phyloP scores from a whole-genome alignment of 2,888 invertebrate species.

The Lomographa bimaculata region DNA sequence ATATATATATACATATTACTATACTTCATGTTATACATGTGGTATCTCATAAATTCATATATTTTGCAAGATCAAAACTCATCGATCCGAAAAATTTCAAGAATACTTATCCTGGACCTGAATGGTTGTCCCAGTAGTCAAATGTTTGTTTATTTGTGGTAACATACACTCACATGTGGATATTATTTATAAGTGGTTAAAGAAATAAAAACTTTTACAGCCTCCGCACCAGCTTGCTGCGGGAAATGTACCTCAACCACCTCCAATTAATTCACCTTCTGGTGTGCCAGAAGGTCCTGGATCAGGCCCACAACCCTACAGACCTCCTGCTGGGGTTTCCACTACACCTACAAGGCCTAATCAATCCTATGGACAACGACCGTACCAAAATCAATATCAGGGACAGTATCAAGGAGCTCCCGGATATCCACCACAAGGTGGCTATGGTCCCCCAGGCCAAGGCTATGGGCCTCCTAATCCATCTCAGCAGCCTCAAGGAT shows the following conservation, averaged over 20 bases:
- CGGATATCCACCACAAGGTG: slow-evolving; percentile 86
- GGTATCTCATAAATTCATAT: too few relatives aligned
- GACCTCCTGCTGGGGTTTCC: slow-evolving; percentile 77
- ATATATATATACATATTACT: too few relatives aligned
- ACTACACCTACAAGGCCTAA: slow-evolving; percentile 84
- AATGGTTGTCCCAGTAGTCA: too few relatives aligned
- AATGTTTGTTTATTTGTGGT: too few relatives aligned
- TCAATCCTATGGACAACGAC: slow-evolving; percentile 87
- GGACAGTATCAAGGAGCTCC: slow-evolving; percentile 82
- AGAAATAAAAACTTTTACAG: too few relatives aligned
- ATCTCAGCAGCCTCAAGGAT: slow-evolving; percentile 85
- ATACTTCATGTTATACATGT: too few relatives aligned
- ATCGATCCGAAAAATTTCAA: too few relatives aligned
- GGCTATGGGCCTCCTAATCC: slow-evolving; percentile 86
- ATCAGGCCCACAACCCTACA: slow-evolving; percentile 74
- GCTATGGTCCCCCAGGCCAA: slow-evolving; percentile 87
- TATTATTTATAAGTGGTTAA: too few relatives aligned
- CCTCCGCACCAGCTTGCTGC: slow-evolving; percentile 83
- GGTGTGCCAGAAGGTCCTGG: slow-evolving; percentile 66
- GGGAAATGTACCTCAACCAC: slow-evolving; percentile 73
- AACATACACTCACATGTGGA: too few relatives aligned
- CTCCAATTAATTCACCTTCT: slow-evolving; percentile 62
- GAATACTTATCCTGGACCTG: too few relatives aligned
- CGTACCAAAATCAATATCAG: slow-evolving; percentile 87
- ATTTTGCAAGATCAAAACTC: too few relatives aligned